phyloP scores from a whole-genome alignment of 1,140 invertebrate species.

The Pseudomyrmex dendroicus region DNA sequence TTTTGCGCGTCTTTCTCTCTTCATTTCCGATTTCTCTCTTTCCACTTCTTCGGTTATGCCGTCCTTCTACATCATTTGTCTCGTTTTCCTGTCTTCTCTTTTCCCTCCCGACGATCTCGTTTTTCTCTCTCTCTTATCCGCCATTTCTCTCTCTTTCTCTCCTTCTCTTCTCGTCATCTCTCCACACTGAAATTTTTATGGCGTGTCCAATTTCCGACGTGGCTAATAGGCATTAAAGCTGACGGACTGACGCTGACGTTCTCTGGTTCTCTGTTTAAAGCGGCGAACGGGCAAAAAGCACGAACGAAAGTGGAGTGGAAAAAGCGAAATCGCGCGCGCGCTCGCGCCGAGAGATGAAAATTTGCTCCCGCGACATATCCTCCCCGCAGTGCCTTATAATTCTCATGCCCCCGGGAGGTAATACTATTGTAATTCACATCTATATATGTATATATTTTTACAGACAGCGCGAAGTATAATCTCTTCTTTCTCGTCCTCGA shows the following conservation, averaged over 20 bases:
- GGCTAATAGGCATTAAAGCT: conserved; percentile 74
- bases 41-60: conserved; percentile 1
- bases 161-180: conserved; percentile 64
- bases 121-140: conserved; percentile 40
- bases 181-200: conserved; percentile 73
- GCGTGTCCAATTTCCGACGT: conserved; percentile 73
- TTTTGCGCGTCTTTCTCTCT: neutral
- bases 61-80: neutral
- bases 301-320: conserved; percentile 19
- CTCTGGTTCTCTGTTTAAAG: conserved; percentile 61
- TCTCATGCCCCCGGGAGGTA: neutral
- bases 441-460: conserved; percentile 4
- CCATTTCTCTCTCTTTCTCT: neutral
- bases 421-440: conserved; percentile 14
- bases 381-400: neutral
- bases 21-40: conserved; percentile 15
- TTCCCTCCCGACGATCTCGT: neutral
- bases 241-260: conserved; percentile 50
- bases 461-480: neutral
- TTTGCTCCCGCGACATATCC: conserved; percentile 16
- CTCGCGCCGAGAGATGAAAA: neutral
- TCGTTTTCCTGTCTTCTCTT: conserved; percentile 23
- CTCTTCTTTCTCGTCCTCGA: neutral
- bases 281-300: conserved; percentile 11
- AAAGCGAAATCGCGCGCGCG: conserved; percentile 11